These are phyloP conservation scores for Tachina fera DNA, from an alignment of 2,888 invertebrate species.

Conservation along the genomic window DNA sequence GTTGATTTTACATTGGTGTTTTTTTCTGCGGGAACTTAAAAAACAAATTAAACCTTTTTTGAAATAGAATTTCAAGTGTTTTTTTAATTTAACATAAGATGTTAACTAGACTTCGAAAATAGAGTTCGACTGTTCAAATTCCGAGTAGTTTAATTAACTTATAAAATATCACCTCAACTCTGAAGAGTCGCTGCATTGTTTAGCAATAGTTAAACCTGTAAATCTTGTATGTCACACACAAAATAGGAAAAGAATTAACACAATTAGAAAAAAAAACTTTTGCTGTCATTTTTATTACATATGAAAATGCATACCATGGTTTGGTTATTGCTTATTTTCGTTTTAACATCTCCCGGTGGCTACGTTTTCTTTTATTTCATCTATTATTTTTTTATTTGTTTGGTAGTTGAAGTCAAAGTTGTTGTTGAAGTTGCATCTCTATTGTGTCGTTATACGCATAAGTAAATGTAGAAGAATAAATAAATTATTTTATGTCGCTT, in stretches of 20 bases:
- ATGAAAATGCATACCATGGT: constrained; percentile 11
- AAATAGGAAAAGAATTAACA: constrained; percentile 25
- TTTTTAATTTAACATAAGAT: too few species aligned
- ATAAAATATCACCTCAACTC: too few species aligned
- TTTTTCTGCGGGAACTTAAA: too few species aligned
- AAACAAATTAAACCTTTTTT: too few species aligned
- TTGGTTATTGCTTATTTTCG: constrained; percentile 37
- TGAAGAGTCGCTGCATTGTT: too few species aligned
- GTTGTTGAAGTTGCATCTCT: constrained; percentile 48
- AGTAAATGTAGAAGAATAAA: constrained; percentile 61
- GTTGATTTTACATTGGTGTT: too few species aligned
- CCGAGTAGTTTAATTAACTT: too few species aligned
- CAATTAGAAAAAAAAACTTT: constrained; percentile 48
- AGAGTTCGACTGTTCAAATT: too few species aligned
- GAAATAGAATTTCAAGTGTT: too few species aligned
- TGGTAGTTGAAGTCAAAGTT: constrained; percentile 20
- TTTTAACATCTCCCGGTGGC: constrained; percentile 11
- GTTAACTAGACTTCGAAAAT: too few species aligned
- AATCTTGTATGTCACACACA: neutral
- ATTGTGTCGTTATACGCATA: constrained; percentile 33
- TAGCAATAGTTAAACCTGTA: too few species aligned
- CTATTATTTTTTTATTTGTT: too few species aligned
- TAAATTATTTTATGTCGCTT: constrained; percentile 68
- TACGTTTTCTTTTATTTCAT: constrained; percentile 28
- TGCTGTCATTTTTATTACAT: constrained; percentile 46